Conservation (phyloP, 2,888 invertebrate species). For the Macaria notata region DNA sequence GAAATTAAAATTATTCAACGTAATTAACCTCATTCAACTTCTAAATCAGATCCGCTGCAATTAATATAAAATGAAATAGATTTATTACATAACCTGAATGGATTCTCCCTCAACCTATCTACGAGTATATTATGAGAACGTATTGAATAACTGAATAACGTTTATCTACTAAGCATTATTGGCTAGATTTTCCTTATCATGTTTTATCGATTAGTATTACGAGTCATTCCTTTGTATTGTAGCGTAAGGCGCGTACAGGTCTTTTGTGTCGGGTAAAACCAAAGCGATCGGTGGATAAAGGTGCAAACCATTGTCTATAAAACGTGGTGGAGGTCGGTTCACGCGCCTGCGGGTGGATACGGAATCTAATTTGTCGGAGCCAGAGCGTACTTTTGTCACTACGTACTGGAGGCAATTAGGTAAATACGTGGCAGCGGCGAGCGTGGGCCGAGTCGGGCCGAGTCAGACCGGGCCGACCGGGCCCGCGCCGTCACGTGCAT, state of each 20-base stretch:
- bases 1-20: slow-evolving; percentile 1
- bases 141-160: not conserved
- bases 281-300: slow-evolving; percentile 6
- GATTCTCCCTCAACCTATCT: not conserved
- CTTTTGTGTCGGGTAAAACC: not conserved
- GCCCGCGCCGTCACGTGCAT: slow-evolving; percentile 59
- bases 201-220: slow-evolving; percentile 8
- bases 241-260: not conserved
- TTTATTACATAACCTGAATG: not conserved
- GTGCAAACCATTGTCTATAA: slow-evolving; percentile 5
- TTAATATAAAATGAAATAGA: not conserved
- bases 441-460: not conserved
- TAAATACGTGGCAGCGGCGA: slow-evolving; percentile 59
- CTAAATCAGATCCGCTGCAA: not conserved
- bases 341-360: slow-evolving; percentile 41
- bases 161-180: not conserved
- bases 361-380: slow-evolving; percentile 71
- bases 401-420: slow-evolving; percentile 71
- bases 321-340: slow-evolving; percentile 28
- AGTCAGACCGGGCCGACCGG: not conserved
- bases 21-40: not conserved
- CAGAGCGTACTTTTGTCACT: slow-evolving; percentile 72
- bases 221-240: slow-evolving; percentile 1
- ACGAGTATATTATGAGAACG: not conserved
- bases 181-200: slow-evolving; percentile 4